Percentiles rank a stretch among this genome's conserved stretches.
Evolutionary conservation across 2,113 vertebrate genomes (phyloP).

Genomic region (Herpetotheres cachinnans): DNA sequence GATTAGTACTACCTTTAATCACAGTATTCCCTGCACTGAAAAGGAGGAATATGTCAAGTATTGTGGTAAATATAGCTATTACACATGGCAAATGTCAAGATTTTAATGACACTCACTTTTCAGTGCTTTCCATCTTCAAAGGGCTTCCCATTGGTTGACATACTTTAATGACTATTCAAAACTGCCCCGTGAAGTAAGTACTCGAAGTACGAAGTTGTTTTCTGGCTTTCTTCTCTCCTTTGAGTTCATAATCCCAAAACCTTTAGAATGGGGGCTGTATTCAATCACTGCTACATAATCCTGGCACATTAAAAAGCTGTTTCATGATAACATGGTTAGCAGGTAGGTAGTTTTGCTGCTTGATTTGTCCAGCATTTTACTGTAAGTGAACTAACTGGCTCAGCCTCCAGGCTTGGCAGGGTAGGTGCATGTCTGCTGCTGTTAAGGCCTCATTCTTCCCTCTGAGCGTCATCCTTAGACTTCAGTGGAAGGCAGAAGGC

Average conservation of each 20-base stretch:
- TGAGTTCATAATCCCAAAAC: neutral
- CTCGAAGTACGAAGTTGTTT: neutral
- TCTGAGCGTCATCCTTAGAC: neutral
- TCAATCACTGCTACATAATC: neutral
- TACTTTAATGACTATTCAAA: neutral
- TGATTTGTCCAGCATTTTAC: neutral
- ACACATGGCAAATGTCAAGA: slow-evolving; percentile 2
- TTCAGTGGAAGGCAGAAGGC: neutral
- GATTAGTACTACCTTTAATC: neutral
- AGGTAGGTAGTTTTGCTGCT: neutral
- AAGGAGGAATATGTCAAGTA: neutral
- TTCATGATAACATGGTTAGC: neutral
- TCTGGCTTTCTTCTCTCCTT: neutral
- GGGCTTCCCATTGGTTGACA: neutral
- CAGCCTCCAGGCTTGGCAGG: neutral
- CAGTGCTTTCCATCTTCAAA: slow-evolving; percentile 1
- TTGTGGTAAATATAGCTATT: neutral
- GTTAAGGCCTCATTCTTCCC: neutral
- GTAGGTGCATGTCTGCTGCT: neutral
- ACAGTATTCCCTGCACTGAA: neutral
- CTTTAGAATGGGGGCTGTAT: neutral
- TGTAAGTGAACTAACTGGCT: neutral
- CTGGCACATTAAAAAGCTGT: neutral
- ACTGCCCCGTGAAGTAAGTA: neutral
- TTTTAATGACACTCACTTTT: neutral